Evolutionary conservation across 37 sponge, comb jelly and placozoan genomes (phyloP), one percentile per base, ranked within the genome.

Genomic region (Diacarnus erythraeanus): DNA sequence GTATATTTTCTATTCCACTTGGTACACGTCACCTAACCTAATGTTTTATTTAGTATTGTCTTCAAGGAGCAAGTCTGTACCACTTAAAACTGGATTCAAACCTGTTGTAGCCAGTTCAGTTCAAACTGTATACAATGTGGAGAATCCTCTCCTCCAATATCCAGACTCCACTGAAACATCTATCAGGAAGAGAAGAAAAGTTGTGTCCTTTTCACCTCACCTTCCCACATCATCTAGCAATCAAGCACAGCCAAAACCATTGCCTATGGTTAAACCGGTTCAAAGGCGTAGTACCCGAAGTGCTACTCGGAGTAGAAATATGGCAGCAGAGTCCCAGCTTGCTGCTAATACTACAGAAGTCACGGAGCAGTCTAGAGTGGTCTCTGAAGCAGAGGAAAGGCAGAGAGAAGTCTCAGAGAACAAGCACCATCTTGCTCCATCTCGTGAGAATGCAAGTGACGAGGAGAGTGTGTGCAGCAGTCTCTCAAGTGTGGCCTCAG

Each of bases 391-490:
- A 6, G 10, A 47, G 51, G n/a, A 47, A 6, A 47, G 51, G 51
- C 10, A 47, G 10, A 15, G 51, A 47, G 6, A 6, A 47, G 51
- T 47, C 51, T n/a, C n/a, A n/a, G n/a, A n/a, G n/a, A n/a, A n/a
- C n/a, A n/a, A n/a, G 51, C 12, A 15, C 12, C 51, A 15, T 47
- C 10, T 27, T 5, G 15, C 37, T 23, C 44, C n/a, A 1, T 33
- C 68, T 30, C 40, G 31, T 8, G 63, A 61, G 38, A 37, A 0
- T 3, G n/a, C 27, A 21, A 80, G 80, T 37, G 71, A 80, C 42
- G 61, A 70, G 33, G 72, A 69, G 29, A 69, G 70, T 27, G 29
- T 69, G 25, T 43, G 68, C 21, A 79, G 80, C 60, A 80, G 80
- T 27, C 21, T 71, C 0, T 79, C 80, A 6, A 79, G 80, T 33